Base-by-base conservation (phyloP, 2,797 vertebrate species). In the Malacoraja senta region DNA sequence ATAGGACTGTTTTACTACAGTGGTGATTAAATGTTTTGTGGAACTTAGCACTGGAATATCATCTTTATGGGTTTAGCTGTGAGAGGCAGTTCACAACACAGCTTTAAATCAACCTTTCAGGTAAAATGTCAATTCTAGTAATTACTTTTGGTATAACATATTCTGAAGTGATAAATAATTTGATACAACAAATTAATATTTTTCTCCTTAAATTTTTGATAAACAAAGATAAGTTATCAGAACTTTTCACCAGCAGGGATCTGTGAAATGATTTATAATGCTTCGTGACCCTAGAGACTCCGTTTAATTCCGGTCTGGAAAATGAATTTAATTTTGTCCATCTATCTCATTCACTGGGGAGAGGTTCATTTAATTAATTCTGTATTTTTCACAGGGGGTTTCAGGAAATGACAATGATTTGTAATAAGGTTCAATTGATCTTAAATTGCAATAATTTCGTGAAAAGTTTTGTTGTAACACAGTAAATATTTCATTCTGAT, bases 281-380 rank as follows among this genome's bases (percentile, higher is more conserved):
- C n/a, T 8, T 4, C 38, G 15, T 88, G 61, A 19, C 61, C n/a
- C 84, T 21, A 32, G 61, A 21, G 84, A 35, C 32, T 88, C 84
- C 35, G n/a, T 88, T 88, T 88, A 68, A 88, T 88, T 88, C 17
- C 61, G 35, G 84, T 53, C 15, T 35, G 63, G 63, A 68, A 68
- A 32, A 68, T 35, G n/a, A 88, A 88, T 88, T 88, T 63, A 88
- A 88, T 88, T 88, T 88, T 88, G 63, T 35, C 84, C 32, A 13
- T 12, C 84, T 86, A 86, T 86, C 83, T 32, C 4, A 12, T 86
- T 86, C 83, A 86, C 12, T 86, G 58, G 10, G 17, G 58, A 86
- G 61, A n/a, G 13, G 58, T 63, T 63, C 53, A 86, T 63, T 63
- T 24, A 68, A 88, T 88, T 88, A 21, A 88, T 32, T 88, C 15